Conservation (phyloP, 2,113 vertebrate genomes). For the Archilochus colubris region DNA sequence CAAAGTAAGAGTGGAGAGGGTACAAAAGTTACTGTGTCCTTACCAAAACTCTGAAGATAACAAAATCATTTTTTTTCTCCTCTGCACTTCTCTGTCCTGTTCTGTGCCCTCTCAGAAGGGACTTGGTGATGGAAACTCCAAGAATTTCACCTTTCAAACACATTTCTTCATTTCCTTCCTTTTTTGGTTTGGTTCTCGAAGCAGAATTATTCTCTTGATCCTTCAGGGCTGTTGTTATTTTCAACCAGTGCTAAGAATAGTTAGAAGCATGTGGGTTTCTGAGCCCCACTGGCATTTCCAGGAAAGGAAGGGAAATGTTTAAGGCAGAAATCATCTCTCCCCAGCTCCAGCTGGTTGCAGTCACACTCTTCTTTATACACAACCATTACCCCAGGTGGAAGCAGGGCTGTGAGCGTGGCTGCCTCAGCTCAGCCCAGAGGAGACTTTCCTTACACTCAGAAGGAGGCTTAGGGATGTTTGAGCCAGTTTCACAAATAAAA, state of each 20-base stretch:
- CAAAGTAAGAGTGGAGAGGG: not conserved
- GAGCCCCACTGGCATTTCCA: not conserved
- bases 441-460: not conserved
- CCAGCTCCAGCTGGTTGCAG: not conserved
- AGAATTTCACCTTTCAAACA: not conserved
- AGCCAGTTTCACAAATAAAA: not conserved
- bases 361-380: not conserved
- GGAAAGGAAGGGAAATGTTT: not conserved
- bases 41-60: not conserved
- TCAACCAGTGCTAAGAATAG: not conserved
- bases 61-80: not conserved
- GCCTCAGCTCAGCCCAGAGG: not conserved
- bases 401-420: not conserved
- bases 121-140: not conserved
- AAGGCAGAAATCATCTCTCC: not conserved
- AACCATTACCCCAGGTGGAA: not conserved
- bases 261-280: not conserved
- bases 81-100: not conserved
- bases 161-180: not conserved
- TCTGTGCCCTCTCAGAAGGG: not conserved
- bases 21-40: not conserved
- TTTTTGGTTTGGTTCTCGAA: not conserved
- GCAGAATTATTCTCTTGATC: not conserved
- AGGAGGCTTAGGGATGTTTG: not conserved
- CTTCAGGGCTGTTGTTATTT: not conserved